Percentiles rank a stretch among this genome's conserved stretches.
Evolutionary conservation across 2,888 invertebrate genomes (phyloP).

Genomic region (Glaucopsyche alexis): DNA sequence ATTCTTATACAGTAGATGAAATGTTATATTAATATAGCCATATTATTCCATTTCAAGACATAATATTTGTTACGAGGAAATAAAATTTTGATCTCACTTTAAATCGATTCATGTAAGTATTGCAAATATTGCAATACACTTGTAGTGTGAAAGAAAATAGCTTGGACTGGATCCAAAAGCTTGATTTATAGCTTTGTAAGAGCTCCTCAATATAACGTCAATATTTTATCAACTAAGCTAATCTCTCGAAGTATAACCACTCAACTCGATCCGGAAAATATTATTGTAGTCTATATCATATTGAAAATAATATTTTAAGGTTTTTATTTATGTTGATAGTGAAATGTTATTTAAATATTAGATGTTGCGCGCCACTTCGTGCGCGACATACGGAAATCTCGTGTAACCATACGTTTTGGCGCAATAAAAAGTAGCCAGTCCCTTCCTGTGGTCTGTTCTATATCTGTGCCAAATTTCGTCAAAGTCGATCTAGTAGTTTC

Average conservation of each 20-base stretch:
- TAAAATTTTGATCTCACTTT: slow-evolving; percentile 14
- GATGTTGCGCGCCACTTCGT: too few species aligned
- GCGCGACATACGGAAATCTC: too few species aligned
- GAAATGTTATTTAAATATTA: background rate
- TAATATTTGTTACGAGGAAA: background rate
- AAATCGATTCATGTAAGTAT: background rate
- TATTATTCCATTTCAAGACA: background rate
- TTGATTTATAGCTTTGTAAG: slow-evolving; percentile 8
- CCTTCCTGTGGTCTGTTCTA: too few species aligned
- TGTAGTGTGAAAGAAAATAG: slow-evolving; percentile 11
- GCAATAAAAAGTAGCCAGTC: too few species aligned
- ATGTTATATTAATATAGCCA: background rate
- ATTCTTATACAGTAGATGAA: too few species aligned
- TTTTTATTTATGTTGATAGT: background rate
- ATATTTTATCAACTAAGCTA: slow-evolving; percentile 15
- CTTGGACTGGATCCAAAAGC: slow-evolving; percentile 9
- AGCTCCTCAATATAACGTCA: slow-evolving; percentile 15
- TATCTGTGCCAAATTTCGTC: too few species aligned
- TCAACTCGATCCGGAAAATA: background rate
- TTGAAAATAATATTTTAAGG: background rate
- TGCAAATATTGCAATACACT: slow-evolving; percentile 9
- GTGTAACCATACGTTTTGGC: too few species aligned
- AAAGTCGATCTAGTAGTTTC: too few species aligned
- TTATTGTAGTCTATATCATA: background rate
- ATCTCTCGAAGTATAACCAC: background rate